A percentile compares a stretch with the other conserved stretches of the same genome.
Evolutionary conservation across 2,888 invertebrate species (phyloP).

Genomic region (Leptinotarsa tumamoca): DNA sequence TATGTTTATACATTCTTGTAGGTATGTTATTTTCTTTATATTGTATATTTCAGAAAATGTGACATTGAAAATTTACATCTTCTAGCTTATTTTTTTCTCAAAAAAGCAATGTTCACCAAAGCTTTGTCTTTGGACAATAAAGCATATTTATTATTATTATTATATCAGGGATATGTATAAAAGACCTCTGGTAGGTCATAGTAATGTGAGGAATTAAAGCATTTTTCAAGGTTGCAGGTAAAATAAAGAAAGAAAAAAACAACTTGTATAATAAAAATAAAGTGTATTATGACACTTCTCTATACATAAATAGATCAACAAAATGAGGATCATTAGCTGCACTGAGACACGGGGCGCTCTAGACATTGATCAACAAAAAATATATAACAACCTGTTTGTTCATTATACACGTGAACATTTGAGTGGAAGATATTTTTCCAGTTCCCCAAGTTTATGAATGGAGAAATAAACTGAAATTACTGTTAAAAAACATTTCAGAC

Average conservation of each 20-base stretch:
- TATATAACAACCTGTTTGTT: constrained; percentile 21
- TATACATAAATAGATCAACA: constrained; percentile 51
- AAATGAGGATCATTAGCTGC: constrained; percentile 45
- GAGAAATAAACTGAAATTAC: no score
- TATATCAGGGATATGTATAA: no score
- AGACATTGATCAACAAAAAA: constrained; percentile 30
- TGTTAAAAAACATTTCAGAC: no score
- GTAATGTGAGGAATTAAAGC: no score
- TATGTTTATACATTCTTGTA: background rate
- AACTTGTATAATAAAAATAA: constrained; percentile 50
- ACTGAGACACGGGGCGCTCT: constrained; percentile 27
- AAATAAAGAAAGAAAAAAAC: constrained; percentile 15
- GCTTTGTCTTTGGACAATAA: no score
- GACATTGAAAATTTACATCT: background rate
- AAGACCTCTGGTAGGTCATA: no score
- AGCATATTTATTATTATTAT: no score
- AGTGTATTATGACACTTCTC: constrained; percentile 55
- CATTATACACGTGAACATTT: background rate
- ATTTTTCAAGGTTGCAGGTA: no score
- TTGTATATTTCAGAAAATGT: background rate
- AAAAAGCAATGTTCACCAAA: no score
- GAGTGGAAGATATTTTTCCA: background rate
- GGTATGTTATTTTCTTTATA: background rate
- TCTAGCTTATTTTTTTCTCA: no score
- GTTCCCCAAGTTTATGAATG: background rate